phyloP scores from a whole-genome alignment of 2,888 invertebrate genomes.

The Limenitis camilla region DNA sequence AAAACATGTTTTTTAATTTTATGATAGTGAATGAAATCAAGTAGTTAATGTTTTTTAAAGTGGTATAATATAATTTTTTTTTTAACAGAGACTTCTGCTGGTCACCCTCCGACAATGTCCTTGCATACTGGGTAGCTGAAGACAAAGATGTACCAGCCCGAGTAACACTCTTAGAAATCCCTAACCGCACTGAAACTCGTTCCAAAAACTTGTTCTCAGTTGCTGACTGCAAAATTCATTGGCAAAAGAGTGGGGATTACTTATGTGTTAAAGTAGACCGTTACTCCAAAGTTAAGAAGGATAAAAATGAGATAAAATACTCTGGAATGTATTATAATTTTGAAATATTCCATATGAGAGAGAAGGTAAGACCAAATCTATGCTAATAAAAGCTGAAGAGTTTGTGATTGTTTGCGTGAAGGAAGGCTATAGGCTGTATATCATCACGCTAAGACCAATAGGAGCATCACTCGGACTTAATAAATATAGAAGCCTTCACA shows the following conservation, averaged over 20 bases:
- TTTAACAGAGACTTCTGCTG: slow-evolving; percentile 90
- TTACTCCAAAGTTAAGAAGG: slow-evolving; percentile 93
- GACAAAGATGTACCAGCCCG: slow-evolving; percentile 96
- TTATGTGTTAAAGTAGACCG: slow-evolving; percentile 92
- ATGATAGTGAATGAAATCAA: too few relatives aligned
- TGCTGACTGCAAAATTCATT: slow-evolving; percentile 98
- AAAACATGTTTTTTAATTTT: too few relatives aligned
- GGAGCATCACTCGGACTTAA: too few relatives aligned
- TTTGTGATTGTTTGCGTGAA: too few relatives aligned
- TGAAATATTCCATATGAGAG: slow-evolving; percentile 98
- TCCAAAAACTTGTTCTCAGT: slow-evolving; percentile 98
- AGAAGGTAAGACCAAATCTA: slow-evolving; percentile 76
- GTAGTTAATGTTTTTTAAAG: background rate
- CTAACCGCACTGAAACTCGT: slow-evolving; percentile 89
- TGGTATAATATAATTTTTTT: background rate
- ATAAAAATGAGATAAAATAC: slow-evolving; percentile 94
- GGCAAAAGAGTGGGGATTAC: slow-evolving; percentile 99
- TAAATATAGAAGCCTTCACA: too few relatives aligned
- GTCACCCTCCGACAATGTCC: slow-evolving; percentile 97
- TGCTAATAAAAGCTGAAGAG: too few relatives aligned
- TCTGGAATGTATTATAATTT: slow-evolving; percentile 98
- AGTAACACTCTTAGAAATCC: slow-evolving; percentile 93
- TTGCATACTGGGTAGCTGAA: slow-evolving; percentile 99
- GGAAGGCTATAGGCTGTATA: too few relatives aligned
- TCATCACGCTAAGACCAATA: too few relatives aligned